Evolutionary conservation across 2,797 vertebrate species (phyloP).

Genomic region (Sebastes ruberrimus): DNA sequence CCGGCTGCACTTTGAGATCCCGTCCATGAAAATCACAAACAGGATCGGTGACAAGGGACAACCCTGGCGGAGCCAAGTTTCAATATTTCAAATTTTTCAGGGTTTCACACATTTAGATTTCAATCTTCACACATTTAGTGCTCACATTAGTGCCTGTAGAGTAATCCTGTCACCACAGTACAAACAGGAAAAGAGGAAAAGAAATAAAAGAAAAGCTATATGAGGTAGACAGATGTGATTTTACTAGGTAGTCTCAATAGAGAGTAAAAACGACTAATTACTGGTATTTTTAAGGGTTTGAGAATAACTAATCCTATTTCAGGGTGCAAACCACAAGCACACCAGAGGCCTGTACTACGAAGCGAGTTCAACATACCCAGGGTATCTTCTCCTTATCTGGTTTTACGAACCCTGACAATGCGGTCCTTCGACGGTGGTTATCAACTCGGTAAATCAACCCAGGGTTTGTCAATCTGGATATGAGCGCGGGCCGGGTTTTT

Average conservation of each 20-base stretch:
- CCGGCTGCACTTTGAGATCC: too few species aligned
- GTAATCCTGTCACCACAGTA: neutral
- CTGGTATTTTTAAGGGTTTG: neutral
- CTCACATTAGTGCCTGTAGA: neutral
- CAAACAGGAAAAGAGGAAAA: neutral
- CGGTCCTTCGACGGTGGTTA: too few species aligned
- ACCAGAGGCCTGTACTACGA: too few species aligned
- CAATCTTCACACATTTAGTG: neutral
- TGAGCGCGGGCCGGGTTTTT: too few species aligned
- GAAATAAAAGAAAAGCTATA: neutral
- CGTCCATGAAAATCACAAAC: rapidly evolving
- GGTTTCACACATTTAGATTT: neutral
- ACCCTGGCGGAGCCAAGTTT: neutral
- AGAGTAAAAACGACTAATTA: neutral
- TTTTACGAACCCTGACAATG: too few species aligned
- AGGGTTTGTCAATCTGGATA: too few species aligned
- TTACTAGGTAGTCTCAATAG: neutral
- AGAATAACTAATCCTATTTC: neutral
- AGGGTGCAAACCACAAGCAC: too few species aligned
- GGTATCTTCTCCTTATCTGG: too few species aligned
- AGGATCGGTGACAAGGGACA: too few species aligned
- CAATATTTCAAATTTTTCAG: neutral
- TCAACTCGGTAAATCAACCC: too few species aligned
- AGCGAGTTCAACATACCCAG: too few species aligned
- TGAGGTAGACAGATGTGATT: neutral